Base-by-base conservation (phyloP, 2,888 invertebrate species). In the Lydus trimaculatus region DNA sequence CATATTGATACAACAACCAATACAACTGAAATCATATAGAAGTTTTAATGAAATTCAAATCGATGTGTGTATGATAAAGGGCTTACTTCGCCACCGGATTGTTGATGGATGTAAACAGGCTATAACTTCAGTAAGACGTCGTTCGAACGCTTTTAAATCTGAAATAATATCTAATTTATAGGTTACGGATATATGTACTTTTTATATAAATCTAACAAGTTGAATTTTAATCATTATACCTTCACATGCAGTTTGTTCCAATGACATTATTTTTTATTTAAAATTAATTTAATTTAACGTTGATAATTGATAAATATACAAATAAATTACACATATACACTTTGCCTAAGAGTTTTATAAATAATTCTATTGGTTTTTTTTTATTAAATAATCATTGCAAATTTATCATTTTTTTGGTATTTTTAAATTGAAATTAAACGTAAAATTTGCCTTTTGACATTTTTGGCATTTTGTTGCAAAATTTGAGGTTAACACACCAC, bases 71-170 rank as follows among this genome's bases (percentile, higher is more conserved):
- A 31, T 20, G 2, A 59, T 15, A 31, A 52, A 70, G 68, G 73
- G 88, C 90, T 89, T 90, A 97, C 97, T 92, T 90, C 98, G 91
- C 99, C 99, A 99, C 86, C 97, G 90, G 79, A 93, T 90, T 64
- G 98, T 97, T 60, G 96, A 92, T 39, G 99, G 99, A 83, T 97
- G 96, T 77, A 98, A 90, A 83, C 97, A 96, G 76, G 95, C 93
- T 82, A 99, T 97, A 17, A 99, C 98, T 89, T 99, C 99, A 0
- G 98, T 99, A 28, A 99, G 88, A 65, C 99, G 91, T 75, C 98
- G 90, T 86, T 99, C 99, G 85, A 99, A 99, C 48, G 98, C 98
- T 87, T 98, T 99, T 78, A 99, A 88, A 90, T 99, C 99, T 95
- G 87, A 82, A 87, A 88, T 77, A 76, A 81, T 78, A 82, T 82